These are phyloP conservation scores for Sebastes cheni DNA, from an alignment of 2,797 vertebrate species.

Conservation along the genomic window DNA sequence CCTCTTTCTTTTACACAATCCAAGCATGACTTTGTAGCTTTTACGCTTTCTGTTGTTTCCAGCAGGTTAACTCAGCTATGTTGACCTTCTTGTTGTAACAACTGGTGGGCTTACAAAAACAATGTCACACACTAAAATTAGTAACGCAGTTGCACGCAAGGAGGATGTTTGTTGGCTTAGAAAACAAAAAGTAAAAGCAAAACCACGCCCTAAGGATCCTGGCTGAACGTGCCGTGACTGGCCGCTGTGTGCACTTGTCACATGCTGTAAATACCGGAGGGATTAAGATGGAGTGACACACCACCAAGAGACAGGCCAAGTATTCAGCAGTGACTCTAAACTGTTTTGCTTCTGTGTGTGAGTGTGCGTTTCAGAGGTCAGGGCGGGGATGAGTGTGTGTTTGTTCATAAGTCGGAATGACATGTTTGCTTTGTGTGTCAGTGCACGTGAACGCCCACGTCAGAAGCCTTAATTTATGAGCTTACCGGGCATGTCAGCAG, in stretches of 20 bases:
- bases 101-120: neutral
- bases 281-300: constrained; percentile 39
- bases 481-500: constrained; percentile 10
- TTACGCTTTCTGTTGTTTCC: neutral
- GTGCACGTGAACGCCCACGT: neutral
- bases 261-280: constrained; percentile 40
- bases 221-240: neutral
- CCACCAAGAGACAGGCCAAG: neutral
- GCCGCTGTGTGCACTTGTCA: constrained; percentile 26
- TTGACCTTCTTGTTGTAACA: neutral
- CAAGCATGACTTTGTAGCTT: neutral
- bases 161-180: neutral
- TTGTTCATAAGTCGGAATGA: constrained; percentile 18
- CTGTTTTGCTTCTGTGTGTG: constrained; percentile 13
- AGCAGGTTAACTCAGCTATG: neutral
- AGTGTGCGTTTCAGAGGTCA: constrained; percentile 13
- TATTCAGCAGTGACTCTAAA: constrained; percentile 21
- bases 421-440: constrained; percentile 46
- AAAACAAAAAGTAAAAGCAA: neutral
- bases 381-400: neutral
- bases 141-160: neutral
- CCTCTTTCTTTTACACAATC: neutral
- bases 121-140: neutral
- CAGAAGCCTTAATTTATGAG: constrained; percentile 26
- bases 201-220: constrained; percentile 5